Evolutionary conservation across 1,140 invertebrate species (phyloP), one percentile per base, ranked within the genome.

Genomic region (Nylanderia fulva): DNA sequence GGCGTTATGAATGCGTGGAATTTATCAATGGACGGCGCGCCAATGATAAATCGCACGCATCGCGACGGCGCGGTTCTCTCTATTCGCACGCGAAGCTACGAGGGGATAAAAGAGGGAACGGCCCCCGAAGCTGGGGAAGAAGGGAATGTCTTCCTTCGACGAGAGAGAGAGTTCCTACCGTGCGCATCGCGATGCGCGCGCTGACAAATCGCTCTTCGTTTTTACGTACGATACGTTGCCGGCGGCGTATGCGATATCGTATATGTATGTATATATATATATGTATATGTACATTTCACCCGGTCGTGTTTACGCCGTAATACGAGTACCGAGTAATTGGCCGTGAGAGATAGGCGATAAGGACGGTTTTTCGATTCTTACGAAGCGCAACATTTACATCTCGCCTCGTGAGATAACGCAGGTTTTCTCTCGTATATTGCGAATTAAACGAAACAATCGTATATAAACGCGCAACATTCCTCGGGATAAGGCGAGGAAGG

Each of bases 21-120:
- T 94, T 94, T 94, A 94, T 94, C 93, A 94, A 94, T 94, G 93
- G 93, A 94, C 90, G 89, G 89, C 90, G 90, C 90, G 90, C 89
- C 91, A 91, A 94, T 94, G 93, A 94, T 94, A 93, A 94, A 94
- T 94, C 89, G 93, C 89, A 33, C 24, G 33, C 88, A 91, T 94
- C 93, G 90, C 88, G 71, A 64, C 58, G 68, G 69, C 64, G 45
- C 68, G 42, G 27, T 83, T 77, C 79, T 77, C 91, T 91, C 90
- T 88, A 90, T 89, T 89, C 90, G 79, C 84, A n/a, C n/a, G 86
- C 89, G 87, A 87, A 90, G 86, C 80, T 68, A 84, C 68, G 29
- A 64, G 69, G 13, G 42, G 42, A 45, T 18, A 71, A 61, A n/a
- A 84, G 27, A 56, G n/a, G 24, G 33, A 33, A 36, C 1, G 36